Evolutionary conservation across 2,888 invertebrate species (phyloP).

Genomic region (Cryptophagus acutangulus): DNA sequence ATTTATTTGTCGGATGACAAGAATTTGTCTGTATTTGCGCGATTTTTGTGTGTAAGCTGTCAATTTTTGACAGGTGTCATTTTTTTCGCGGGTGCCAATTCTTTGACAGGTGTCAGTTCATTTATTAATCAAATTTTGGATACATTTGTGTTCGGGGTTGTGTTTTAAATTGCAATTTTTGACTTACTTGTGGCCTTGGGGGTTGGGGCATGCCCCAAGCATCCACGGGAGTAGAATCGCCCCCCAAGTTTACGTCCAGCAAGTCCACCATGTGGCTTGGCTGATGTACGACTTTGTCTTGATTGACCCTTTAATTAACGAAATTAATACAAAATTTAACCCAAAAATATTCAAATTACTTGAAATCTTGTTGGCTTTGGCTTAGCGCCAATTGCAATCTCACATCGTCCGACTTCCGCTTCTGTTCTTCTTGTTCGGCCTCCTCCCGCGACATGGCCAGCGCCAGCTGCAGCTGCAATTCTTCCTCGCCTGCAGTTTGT

Average conservation of each 20-base stretch:
- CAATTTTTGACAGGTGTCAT: no score
- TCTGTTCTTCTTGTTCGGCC: constrained; percentile 93
- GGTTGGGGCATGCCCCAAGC: constrained; percentile 68
- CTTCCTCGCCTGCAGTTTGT: constrained; percentile 95
- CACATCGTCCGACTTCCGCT: constrained; percentile 92
- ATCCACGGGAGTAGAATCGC: constrained; percentile 56
- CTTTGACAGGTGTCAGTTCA: no score
- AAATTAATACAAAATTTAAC: background rate
- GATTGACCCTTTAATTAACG: constrained; percentile 32
- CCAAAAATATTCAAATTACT: constrained; percentile 50
- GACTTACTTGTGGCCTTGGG: constrained; percentile 56
- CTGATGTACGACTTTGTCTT: constrained; percentile 24
- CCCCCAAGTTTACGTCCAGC: constrained; percentile 73
- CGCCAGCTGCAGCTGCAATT: constrained; percentile 94
- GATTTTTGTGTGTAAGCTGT: no score
- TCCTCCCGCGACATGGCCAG: constrained; percentile 98
- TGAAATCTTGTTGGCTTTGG: constrained; percentile 90
- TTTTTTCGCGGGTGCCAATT: no score
- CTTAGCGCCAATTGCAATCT: constrained; percentile 88
- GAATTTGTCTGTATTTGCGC: no score
- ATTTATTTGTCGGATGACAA: no score
- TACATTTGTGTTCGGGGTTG: constrained; percentile 2
- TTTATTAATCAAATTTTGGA: constrained; percentile 3
- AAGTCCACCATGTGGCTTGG: constrained; percentile 77
- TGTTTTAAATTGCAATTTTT: no score